Evolutionary conservation across 1,140 invertebrate genomes (phyloP).

Genomic region (Hypothenemus hampei): DNA sequence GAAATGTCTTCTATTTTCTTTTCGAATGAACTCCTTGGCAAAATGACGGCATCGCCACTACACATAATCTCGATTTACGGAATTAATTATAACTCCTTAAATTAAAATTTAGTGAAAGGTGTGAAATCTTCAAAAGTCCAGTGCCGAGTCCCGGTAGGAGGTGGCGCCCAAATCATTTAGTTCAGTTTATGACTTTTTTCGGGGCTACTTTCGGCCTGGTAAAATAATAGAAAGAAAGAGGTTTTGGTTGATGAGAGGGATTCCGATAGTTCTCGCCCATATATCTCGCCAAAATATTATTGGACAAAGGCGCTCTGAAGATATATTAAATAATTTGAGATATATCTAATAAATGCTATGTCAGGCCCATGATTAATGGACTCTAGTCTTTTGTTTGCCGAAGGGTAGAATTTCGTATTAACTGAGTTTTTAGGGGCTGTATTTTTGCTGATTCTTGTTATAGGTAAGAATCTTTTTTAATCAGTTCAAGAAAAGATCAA

Average conservation of each 20-base stretch:
- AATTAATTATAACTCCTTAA: too few relatives aligned
- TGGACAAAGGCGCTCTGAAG: constrained; percentile 15
- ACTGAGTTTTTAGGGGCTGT: constrained; percentile 7
- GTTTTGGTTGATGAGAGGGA: constrained; percentile 9
- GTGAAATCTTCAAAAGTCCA: constrained; percentile 19
- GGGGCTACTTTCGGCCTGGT: constrained; percentile 8
- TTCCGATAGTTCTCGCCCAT: constrained; percentile 23
- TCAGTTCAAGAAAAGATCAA: too few relatives aligned
- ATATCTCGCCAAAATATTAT: constrained; percentile 26
- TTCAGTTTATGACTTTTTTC: too few relatives aligned
- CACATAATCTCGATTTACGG: too few relatives aligned
- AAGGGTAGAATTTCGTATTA: constrained; percentile 20
- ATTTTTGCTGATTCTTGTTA: too few relatives aligned
- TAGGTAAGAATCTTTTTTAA: too few relatives aligned
- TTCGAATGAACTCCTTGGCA: too few relatives aligned
- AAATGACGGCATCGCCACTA: too few relatives aligned
- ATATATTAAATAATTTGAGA: constrained; percentile 28
- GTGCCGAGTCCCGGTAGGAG: constrained; percentile 4
- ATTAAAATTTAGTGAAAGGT: constrained; percentile 11
- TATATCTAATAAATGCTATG: constrained; percentile 25
- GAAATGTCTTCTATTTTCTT: too few relatives aligned
- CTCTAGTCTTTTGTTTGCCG: constrained; percentile 13
- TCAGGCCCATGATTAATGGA: constrained; percentile 23
- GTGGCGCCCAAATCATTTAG: constrained; percentile 20
- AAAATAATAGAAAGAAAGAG: constrained; percentile 20